phyloP scores from a whole-genome alignment of 2,113 vertebrate genomes.

The Hippocampus mohnikei region DNA sequence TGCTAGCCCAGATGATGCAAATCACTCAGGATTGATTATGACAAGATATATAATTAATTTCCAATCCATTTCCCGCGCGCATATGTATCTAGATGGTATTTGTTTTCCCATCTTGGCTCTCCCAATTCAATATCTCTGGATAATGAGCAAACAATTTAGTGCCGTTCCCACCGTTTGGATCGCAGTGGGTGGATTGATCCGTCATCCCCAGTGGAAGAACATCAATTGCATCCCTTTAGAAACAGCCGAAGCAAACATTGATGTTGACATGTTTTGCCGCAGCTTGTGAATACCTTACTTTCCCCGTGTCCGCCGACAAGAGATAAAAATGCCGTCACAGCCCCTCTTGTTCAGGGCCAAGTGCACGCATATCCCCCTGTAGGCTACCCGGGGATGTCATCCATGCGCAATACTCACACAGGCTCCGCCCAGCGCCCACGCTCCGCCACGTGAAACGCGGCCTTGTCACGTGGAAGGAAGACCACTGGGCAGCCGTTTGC shows the following conservation, averaged over 20 bases:
- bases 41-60: not conserved
- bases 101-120: slow-evolving; percentile 30
- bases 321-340: slow-evolving; percentile 19
- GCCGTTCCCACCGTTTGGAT: slow-evolving; percentile 29
- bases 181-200: slow-evolving; percentile 17
- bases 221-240: slow-evolving; percentile 2
- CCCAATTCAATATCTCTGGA: slow-evolving; percentile 25
- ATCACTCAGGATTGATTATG: slow-evolving; percentile 10
- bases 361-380: slow-evolving; percentile 27
- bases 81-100: slow-evolving; percentile 1
- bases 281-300: slow-evolving; percentile 19
- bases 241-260: slow-evolving; percentile 20
- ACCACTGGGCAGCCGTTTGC: slow-evolving; percentile 35
- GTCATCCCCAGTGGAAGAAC: not conserved
- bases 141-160: slow-evolving; percentile 47
- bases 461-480: slow-evolving; percentile 27
- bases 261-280: slow-evolving; percentile 19
- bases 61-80: not conserved
- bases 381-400: slow-evolving; percentile 37
- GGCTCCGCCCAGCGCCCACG: slow-evolving; percentile 28
- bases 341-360: slow-evolving; percentile 16
- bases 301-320: slow-evolving; percentile 23
- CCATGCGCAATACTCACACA: slow-evolving; percentile 21
- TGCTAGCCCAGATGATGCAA: slow-evolving; percentile 25
- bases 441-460: slow-evolving; percentile 32